Percentiles rank a stretch among this genome's conserved stretches.
These are phyloP conservation scores for Phalanger gymnotis DNA, from an alignment of 2,797 vertebrate genomes.

Conservation along the genomic window DNA sequence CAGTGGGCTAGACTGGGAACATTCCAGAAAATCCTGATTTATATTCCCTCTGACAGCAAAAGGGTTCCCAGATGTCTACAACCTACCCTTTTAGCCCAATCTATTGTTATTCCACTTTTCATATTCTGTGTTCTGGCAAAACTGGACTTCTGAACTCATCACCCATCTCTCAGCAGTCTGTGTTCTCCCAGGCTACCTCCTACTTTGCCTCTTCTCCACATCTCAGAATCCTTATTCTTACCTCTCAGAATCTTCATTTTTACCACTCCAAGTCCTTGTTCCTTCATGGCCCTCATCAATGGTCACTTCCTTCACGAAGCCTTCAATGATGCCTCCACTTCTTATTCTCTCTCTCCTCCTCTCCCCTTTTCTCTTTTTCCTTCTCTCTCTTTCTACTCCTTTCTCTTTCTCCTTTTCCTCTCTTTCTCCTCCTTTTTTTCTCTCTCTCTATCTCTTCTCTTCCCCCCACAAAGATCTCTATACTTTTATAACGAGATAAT, in stretches of 20 bases:
- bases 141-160: neutral
- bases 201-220: too few relatives aligned
- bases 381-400: neutral
- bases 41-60: neutral
- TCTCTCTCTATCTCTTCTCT: neutral
- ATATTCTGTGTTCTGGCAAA: neutral
- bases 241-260: neutral
- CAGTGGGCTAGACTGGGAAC: neutral
- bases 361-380: too few relatives aligned
- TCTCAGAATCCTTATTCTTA: too few relatives aligned
- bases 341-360: neutral
- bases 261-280: neutral
- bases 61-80: neutral
- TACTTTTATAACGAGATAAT: neutral
- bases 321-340: neutral
- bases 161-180: neutral
- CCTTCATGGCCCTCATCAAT: neutral
- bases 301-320: neutral
- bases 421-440: rapidly evolving
- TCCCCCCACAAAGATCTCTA: neutral
- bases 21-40: neutral
- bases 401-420: rapidly evolving
- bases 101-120: neutral
- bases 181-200: neutral
- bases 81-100: neutral